Evolutionary conservation across 2,888 invertebrate genomes (phyloP), one percentile per base, ranked within the genome.

Genomic region (Ganaspis brasiliensis): DNA sequence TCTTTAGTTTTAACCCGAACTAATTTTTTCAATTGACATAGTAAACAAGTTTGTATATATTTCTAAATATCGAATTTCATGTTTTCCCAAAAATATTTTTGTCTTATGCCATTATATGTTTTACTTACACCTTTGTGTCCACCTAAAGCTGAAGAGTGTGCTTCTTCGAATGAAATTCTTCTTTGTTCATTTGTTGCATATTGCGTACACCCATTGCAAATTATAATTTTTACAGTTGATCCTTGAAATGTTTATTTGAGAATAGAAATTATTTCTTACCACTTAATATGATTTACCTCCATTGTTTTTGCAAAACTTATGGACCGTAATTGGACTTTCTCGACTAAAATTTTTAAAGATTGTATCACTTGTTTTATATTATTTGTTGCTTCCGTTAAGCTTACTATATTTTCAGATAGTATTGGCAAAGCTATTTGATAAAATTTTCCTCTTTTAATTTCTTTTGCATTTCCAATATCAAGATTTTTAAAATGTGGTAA

Each of bases 51-150:
- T 61, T 59, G 61, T 3, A 75, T 59, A 75, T 61, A 73, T 31
- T 49, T 73, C 14, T 31, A 12, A 61, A 73, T 52, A 14, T 75
- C 72, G 5, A 59, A 2, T 24, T 76, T 55, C 72, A 56, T 61
- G 21, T 76, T 71, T 63, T 79, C 76, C 78, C 73, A 79, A 31
- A 40, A 73, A 61, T 73, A 72, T 2, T 61, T 14, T 6, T 55
- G 12, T 0, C 75, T 24, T 14, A 78, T 52, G 12, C 78, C 9
- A 16, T 71, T 24, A 21, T 67, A 78, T 0, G 73, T 75, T 19
- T 78, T 59, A 4, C 57, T 56, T 9, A 78, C 57, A 1, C 75
- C 67, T 35, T 75, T 78, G 49, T 78, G 73, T 45, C 73, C 75
- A 16, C 73, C 75, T 24, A 76, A 16, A 6, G 73, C 52, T 16